phyloP scores from a whole-genome alignment of 2,113 vertebrate species.

The Cynocephalus volans region DNA sequence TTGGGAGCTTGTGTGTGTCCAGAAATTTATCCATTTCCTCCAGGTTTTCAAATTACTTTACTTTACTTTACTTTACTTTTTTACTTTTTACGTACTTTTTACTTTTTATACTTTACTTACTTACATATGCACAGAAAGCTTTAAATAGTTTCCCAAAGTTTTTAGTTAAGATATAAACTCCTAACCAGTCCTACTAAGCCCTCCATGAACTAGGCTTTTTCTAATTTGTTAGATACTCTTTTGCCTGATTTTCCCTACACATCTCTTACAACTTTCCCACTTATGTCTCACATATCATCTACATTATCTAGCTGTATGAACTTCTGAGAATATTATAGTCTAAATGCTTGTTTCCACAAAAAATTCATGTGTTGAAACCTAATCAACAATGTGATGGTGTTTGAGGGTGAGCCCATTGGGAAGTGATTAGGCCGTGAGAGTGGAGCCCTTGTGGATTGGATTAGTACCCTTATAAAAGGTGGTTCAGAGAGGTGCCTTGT shows the following conservation, averaged over 20 bases:
- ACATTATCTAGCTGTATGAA: background rate
- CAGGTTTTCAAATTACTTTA: too few species aligned
- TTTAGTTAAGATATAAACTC: constrained; percentile 9
- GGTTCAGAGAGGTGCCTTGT: background rate
- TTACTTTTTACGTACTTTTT: too few species aligned
- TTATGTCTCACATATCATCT: background rate
- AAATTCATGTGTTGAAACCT: too few species aligned
- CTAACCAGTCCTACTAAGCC: background rate
- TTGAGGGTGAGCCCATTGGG: too few species aligned
- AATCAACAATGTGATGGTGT: too few species aligned
- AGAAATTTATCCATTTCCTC: too few species aligned
- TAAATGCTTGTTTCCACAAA: background rate
- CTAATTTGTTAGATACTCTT: background rate
- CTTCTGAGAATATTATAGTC: background rate
- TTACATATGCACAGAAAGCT: background rate
- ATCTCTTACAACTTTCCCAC: background rate
- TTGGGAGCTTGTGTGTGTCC: too few species aligned
- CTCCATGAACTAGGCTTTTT: background rate
- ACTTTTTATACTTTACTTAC: too few species aligned
- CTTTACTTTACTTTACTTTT: too few species aligned
- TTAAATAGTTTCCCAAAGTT: background rate
- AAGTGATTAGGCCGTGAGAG: too few species aligned
- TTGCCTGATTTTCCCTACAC: background rate
- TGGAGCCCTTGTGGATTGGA: too few species aligned
- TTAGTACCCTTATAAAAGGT: background rate